Base-by-base conservation (phyloP, 1,140 invertebrate species). In the Portunus trituberculatus region DNA sequence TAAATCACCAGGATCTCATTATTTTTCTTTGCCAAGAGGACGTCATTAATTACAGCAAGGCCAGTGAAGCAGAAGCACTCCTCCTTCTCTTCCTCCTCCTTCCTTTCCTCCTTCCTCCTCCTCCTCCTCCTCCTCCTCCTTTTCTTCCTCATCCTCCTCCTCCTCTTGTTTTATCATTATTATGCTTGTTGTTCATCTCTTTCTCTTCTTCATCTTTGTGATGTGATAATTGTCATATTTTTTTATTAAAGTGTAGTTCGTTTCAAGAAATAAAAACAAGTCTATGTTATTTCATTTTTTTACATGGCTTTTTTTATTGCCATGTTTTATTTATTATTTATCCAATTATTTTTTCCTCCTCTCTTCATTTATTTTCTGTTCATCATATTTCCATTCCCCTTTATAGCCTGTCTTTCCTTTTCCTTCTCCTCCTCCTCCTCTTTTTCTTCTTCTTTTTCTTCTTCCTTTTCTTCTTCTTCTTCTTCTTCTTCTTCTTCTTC, bases 81-180 rank as follows among this genome's bases (percentile, higher is more conserved):
- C 83, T 86, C 83, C 32, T 32, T n/a, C 83, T 86, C 83, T n/a
- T 32, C 32, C 83, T 86, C 83, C 32, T 31, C 32, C 83, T 84
- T 25, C 45, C 25, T 25, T 31, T 87, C 86, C 45, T 45, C 45
- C 86, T 25, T 45, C 45, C 86, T 87, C 86, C 45, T 45, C 45
- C 86, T 87, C 86, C 45, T 45, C 45, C 29, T 87, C 86, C 45
- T 45, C 45, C 86, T 87, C 86, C 45, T 32, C 83, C 10, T 86
- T n/a, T 14, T 32, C 83, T 28, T 87, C 86, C 45, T 45, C 45
- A 14, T 87, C 86, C 45, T 45, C 45, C 29, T 87, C 86, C 45
- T 45, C 45, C 86, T 87, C 86, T 25, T 32, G 10, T 0, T 86
- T n/a, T 14, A 1, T 20, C 0, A 12, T 4, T 32, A 8, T 28